Evolutionary conservation across 2,797 vertebrate genomes (phyloP), one percentile per base, ranked within the genome.

Genomic region (Glyptemys insculpta): DNA sequence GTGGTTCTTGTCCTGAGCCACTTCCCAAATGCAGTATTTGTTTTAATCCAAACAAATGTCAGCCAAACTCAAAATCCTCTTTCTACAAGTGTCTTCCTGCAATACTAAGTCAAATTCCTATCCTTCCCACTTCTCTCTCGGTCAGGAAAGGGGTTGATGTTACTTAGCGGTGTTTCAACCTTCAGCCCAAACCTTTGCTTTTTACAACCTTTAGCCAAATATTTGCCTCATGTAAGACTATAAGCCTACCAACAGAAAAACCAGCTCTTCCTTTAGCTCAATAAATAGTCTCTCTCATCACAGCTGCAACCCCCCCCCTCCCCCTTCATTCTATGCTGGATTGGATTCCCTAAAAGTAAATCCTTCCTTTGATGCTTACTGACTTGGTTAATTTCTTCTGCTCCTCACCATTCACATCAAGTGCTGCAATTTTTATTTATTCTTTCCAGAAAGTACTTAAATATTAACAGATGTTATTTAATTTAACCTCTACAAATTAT

Each of bases 261-360:
- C n/a, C 44, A 78, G 74, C 81, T 88, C 16, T 11, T 41, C 76
- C 89, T 53, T 82, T 31, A 93, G n/a, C 53, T 91, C 56, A 83
- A 89, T 86, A 93, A 92, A 86, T 23, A 79, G 80, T 90, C 76
- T 44, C 89, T 95, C 92, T 52, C 89, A 68, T 94, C 88, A 52
- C 85, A 91, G 52, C 1, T 79, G 37, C 49, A 92, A 85, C 91
- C 44, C 68, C 41, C 41, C 41, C 5, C 41, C 41, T 5, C 41
- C 41, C 5, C 2, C 5, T 12, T 76, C 82, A 49, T 92, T 90
- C 81, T 34, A 85, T 91, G 87, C 91, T 92, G 94, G 54, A 90
- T 82, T 84, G 59, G 50, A 83, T 92, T 95, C 52, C 86, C 91
- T 89, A 88, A 87, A 95, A 94, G 85, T 81, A 93, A 92, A 96